phyloP scores from a whole-genome alignment of 2,113 vertebrate genomes.

The Potamarius usumacintae region DNA sequence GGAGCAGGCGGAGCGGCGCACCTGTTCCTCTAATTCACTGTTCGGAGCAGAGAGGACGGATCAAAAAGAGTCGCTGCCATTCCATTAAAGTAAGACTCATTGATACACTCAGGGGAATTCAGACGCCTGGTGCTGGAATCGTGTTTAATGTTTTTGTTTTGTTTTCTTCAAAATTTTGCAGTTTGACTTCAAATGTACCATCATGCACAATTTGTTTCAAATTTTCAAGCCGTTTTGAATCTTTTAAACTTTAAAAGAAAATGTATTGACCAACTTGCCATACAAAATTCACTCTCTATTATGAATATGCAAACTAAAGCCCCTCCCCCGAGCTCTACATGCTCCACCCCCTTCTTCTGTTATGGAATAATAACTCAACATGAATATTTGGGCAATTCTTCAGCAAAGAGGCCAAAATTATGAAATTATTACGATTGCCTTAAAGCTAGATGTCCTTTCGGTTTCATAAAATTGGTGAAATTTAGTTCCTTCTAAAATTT shows the following conservation, averaged over 20 bases:
- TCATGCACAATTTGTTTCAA: background rate
- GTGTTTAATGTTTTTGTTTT: background rate
- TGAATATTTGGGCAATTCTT: background rate
- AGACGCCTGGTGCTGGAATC: background rate
- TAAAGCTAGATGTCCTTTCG: too few relatives aligned
- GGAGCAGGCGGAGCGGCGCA: constrained; percentile 67
- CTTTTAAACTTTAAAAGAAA: too few relatives aligned
- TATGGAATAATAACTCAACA: background rate
- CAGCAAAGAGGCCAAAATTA: too few relatives aligned
- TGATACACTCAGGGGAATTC: background rate
- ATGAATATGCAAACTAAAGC: background rate
- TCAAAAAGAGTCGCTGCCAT: constrained; percentile 61
- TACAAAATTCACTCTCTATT: too few relatives aligned
- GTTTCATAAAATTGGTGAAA: too few relatives aligned
- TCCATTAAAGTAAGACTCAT: constrained; percentile 58
- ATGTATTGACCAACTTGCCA: too few relatives aligned
- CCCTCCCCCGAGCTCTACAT: background rate
- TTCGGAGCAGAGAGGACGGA: constrained; percentile 53
- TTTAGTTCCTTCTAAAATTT: too few relatives aligned
- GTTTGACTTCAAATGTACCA: background rate
- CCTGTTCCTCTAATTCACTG: constrained; percentile 72
- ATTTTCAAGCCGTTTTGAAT: too few relatives aligned
- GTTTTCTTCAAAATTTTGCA: background rate
- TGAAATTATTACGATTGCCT: too few relatives aligned
- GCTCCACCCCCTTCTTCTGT: background rate